Percentiles rank a stretch among this genome's conserved stretches.
These are phyloP conservation scores for Catocala sponsa DNA, from an alignment of 2,888 invertebrate genomes.

Conservation along the genomic window DNA sequence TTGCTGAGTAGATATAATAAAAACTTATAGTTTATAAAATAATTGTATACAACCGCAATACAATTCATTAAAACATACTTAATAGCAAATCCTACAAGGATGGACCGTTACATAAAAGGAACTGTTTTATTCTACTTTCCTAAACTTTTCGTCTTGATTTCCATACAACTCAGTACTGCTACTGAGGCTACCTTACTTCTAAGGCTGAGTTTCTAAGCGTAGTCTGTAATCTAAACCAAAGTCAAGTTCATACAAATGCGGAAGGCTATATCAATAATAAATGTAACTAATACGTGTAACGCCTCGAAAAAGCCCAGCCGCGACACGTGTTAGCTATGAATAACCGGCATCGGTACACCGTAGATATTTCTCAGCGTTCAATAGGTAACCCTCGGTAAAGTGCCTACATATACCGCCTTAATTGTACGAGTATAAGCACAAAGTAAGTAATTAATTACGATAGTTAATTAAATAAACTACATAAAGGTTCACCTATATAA, in stretches of 20 bases:
- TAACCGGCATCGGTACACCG: slow-evolving; percentile 8
- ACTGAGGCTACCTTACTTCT: too few species aligned
- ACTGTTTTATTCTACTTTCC: too few species aligned
- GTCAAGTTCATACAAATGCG: not conserved
- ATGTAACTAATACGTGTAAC: not conserved
- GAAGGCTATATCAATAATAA: slow-evolving; percentile 2
- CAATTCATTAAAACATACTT: too few species aligned
- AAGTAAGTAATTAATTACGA: slow-evolving; percentile 18
- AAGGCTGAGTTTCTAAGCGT: too few species aligned
- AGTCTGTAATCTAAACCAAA: too few species aligned
- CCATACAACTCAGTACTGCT: too few species aligned
- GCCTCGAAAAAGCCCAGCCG: slow-evolving; percentile 3
- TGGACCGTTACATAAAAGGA: too few species aligned
- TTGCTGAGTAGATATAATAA: too few species aligned
- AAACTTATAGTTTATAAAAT: too few species aligned
- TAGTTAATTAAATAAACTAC: slow-evolving; percentile 16
- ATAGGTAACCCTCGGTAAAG: slow-evolving; percentile 11
- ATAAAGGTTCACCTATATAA: slow-evolving; percentile 22
- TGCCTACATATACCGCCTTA: slow-evolving; percentile 11
- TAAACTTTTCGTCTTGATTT: too few species aligned
- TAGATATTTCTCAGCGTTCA: slow-evolving; percentile 13
- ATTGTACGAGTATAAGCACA: slow-evolving; percentile 14
- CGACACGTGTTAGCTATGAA: slow-evolving; percentile 13
- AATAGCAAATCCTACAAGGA: too few species aligned
- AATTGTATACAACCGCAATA: too few species aligned